Conservation (phyloP, 2,797 vertebrate species). For the Trachurus trachurus region DNA sequence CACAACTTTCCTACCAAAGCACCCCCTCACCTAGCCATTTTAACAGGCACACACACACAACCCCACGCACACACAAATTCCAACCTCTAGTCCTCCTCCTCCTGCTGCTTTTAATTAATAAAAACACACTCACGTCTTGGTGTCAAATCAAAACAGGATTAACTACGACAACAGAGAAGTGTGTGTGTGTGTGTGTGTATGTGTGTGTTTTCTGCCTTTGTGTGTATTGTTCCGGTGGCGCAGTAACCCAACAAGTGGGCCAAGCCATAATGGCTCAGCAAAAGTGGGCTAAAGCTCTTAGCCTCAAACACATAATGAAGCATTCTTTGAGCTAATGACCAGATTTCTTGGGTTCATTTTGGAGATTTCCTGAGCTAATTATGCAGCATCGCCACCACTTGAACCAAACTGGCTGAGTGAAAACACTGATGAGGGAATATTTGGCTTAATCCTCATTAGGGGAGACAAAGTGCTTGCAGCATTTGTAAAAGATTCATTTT, state of each 20-base stretch:
- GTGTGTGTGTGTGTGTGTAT: conserved; percentile 25
- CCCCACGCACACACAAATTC: conserved; percentile 28
- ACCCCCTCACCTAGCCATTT: not conserved
- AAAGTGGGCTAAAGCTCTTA: conserved; percentile 53
- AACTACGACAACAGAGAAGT: conserved; percentile 33
- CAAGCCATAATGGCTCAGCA: conserved; percentile 28
- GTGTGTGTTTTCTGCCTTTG: not conserved
- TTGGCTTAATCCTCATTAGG: conserved; percentile 8
- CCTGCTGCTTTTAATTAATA: conserved; percentile 75
- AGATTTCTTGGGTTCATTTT: conserved; percentile 51
- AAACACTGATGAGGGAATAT: conserved; percentile 15
- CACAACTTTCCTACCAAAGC: too few relatives aligned
- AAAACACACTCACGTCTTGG: conserved; percentile 55
- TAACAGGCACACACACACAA: conserved; percentile 10
- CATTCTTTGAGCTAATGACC: conserved; percentile 58
- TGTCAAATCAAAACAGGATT: conserved; percentile 77
- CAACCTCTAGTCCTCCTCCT: conserved; percentile 26
- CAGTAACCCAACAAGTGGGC: conserved; percentile 40
- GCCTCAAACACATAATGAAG: conserved; percentile 32
- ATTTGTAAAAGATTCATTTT: not conserved
- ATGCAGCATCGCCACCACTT: conserved; percentile 9
- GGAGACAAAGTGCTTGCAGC: not conserved
- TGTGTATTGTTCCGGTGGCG: not conserved
- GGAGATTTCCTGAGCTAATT: conserved; percentile 53
- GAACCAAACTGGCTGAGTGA: conserved; percentile 4